These are phyloP conservation scores for Hydropotes inermis DNA, from an alignment of 2,113 vertebrate genomes.

Conservation along the genomic window DNA sequence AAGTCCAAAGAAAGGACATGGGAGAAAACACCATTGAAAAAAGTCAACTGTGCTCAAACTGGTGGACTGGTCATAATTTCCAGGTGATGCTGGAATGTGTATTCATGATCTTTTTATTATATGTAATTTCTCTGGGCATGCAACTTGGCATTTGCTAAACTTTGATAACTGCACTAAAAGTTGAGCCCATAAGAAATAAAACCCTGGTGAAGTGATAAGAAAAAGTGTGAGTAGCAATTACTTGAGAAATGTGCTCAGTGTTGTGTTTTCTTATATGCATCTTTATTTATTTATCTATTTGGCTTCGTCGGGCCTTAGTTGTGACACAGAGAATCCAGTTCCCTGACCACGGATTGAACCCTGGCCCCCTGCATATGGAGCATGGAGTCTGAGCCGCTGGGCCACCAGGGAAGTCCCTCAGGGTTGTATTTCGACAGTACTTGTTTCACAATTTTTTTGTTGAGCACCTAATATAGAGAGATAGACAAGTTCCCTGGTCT, in stretches of 20 bases:
- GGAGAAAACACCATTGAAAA: slow-evolving; percentile 56
- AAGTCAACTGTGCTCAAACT: slow-evolving; percentile 63
- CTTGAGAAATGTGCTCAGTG: not conserved
- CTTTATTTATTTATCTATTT: not conserved
- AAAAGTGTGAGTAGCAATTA: not conserved
- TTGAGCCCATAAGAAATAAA: slow-evolving; percentile 46
- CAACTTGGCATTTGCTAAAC: slow-evolving; percentile 46
- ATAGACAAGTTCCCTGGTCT: not conserved
- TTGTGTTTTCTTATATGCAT: not conserved
- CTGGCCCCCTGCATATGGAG: not conserved
- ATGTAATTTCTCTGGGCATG: slow-evolving; percentile 14
- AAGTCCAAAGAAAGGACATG: slow-evolving; percentile 54
- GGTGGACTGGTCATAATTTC: slow-evolving; percentile 32
- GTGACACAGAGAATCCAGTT: not conserved
- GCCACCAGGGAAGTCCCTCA: not conserved
- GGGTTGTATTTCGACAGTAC: not conserved
- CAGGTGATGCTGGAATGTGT: slow-evolving; percentile 6
- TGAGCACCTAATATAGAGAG: not conserved
- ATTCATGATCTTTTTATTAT: slow-evolving; percentile 33
- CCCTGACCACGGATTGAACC: not conserved
- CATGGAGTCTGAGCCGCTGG: not conserved
- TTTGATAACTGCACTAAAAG: slow-evolving; percentile 18
- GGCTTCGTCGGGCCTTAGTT: not conserved
- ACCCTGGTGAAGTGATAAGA: not conserved
- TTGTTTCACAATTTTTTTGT: not conserved